These are phyloP conservation scores for Sialia sialis DNA, from an alignment of 2,113 vertebrate genomes.

Conservation along the genomic window DNA sequence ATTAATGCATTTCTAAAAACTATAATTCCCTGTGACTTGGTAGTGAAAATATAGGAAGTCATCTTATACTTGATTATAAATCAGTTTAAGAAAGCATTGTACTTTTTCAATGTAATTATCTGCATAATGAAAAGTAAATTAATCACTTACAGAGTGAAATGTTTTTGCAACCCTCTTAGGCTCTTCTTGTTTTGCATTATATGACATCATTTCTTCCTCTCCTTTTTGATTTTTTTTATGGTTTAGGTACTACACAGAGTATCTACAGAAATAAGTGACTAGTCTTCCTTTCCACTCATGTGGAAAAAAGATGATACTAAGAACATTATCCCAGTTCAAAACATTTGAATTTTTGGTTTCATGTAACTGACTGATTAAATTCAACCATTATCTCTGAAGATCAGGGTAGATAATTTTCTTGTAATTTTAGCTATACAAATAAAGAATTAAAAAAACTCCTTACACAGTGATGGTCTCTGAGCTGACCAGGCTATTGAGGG, in stretches of 20 bases:
- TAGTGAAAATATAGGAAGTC: not conserved
- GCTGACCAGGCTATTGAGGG: not conserved
- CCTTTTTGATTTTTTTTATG: rapidly evolving
- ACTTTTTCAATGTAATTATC: not conserved
- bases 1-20: not conserved
- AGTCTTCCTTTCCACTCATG: not conserved
- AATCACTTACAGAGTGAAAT: not conserved
- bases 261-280: not conserved
- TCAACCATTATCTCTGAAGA: not conserved
- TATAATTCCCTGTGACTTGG: not conserved
- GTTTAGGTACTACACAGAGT: not conserved
- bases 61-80: not conserved
- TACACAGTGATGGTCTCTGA: not conserved
- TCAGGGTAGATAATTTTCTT: not conserved
- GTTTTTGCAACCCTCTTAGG: not conserved
- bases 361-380: not conserved
- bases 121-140: not conserved
- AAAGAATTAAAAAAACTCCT: not conserved
- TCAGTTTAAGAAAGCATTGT: not conserved
- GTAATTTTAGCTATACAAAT: not conserved
- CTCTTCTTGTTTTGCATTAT: not conserved
- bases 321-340: not conserved
- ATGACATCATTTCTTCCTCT: not conserved
- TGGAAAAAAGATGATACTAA: not conserved
- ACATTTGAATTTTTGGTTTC: not conserved